phyloP scores from a whole-genome alignment of 1,140 invertebrate species.

The Papilio polytes region DNA sequence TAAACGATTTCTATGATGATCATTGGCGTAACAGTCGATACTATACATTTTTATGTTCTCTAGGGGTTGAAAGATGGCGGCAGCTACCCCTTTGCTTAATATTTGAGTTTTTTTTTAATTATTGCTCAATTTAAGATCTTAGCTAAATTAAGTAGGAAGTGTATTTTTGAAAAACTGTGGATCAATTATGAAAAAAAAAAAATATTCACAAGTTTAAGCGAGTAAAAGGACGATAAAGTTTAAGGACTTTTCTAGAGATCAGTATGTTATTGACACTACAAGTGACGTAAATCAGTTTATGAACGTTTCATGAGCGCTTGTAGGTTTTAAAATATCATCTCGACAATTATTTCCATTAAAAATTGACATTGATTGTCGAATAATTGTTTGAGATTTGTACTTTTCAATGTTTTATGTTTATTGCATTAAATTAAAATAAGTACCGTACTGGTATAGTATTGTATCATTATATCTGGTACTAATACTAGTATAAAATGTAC shows the following conservation, averaged over 20 bases:
- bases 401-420: background rate
- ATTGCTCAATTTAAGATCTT: background rate
- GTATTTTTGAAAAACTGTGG: background rate
- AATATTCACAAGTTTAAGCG: background rate
- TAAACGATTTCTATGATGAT: too few species aligned
- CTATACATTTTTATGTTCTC: too few species aligned
- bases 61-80: too few species aligned
- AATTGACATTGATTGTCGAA: background rate
- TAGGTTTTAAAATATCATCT: background rate
- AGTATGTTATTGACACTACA: background rate
- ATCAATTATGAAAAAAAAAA: background rate
- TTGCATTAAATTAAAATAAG: background rate
- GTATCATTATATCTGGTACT: too few species aligned
- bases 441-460: background rate
- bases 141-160: background rate
- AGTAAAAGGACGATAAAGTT: conserved; percentile 17
- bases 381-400: background rate
- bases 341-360: conserved; percentile 1
- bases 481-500: too few species aligned
- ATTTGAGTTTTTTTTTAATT: background rate
- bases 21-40: too few species aligned
- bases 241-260: conserved; percentile 10
- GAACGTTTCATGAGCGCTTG: background rate
- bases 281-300: background rate
- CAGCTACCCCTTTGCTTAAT: too few species aligned